A percentile compares a stretch with the other conserved stretches of the same genome.
These are phyloP conservation scores for Erethizon dorsatum DNA, from an alignment of 2,797 vertebrate species.

Conservation along the genomic window DNA sequence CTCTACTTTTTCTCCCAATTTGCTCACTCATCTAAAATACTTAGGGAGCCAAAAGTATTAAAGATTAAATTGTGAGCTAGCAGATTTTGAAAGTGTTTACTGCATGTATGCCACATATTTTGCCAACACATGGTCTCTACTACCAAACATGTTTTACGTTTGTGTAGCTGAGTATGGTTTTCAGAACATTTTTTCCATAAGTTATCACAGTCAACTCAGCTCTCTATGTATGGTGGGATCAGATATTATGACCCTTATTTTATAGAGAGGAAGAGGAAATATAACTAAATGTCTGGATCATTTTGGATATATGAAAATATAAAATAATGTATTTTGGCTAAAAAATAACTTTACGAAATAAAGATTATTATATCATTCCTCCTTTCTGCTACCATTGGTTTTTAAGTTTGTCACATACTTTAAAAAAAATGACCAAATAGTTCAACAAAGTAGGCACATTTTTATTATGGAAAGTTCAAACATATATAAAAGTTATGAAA, in stretches of 20 bases:
- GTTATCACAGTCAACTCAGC: not conserved
- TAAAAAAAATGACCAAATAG: not conserved
- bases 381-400: not conserved
- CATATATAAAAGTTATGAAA: not conserved
- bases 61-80: not conserved
- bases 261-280: not conserved
- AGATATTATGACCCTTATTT: not conserved
- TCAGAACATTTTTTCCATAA: not conserved
- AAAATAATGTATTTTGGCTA: not conserved
- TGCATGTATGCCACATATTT: not conserved
- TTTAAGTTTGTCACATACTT: constrained; percentile 40
- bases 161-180: constrained; percentile 12
- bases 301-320: not conserved
- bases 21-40: not conserved
- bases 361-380: not conserved
- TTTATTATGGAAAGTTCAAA: constrained; percentile 27
- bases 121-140: not conserved
- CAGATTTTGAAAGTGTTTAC: not conserved
- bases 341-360: constrained; percentile 14
- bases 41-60: not conserved
- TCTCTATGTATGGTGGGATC: not conserved
- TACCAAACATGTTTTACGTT: not conserved
- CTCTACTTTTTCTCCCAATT: not conserved
- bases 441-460: not conserved
- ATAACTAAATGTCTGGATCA: constrained; percentile 7